Conservation (phyloP, 1,140 invertebrate species). For the Zaprionus ghesquierei region DNA sequence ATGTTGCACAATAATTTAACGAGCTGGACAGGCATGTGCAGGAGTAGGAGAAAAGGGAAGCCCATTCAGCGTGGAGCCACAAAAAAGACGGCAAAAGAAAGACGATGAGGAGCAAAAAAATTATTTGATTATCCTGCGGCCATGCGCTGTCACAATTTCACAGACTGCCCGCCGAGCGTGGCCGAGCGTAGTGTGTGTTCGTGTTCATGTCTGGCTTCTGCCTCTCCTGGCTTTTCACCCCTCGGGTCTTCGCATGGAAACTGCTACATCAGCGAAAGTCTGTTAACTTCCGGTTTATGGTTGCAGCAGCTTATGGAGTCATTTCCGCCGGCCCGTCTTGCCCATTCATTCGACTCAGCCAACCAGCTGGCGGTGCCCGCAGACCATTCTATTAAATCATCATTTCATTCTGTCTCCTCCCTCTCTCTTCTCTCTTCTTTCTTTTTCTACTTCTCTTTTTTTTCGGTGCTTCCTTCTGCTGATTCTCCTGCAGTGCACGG, state of each 20-base stretch:
- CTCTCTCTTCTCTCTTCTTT: neutral
- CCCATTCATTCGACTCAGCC: constrained; percentile 73
- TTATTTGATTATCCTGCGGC: constrained; percentile 81
- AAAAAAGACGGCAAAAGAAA: constrained; percentile 38
- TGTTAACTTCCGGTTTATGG: constrained; percentile 81
- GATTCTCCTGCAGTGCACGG: constrained; percentile 6
- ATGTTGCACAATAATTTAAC: constrained; percentile 77
- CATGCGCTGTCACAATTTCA: constrained; percentile 79
- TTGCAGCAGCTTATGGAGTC: constrained; percentile 80
- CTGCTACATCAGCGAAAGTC: constrained; percentile 80
- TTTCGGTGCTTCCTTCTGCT: neutral
- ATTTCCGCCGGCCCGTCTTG: constrained; percentile 61
- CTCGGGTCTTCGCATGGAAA: constrained; percentile 44
- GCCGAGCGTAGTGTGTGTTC: constrained; percentile 16
- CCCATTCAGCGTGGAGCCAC: constrained; percentile 19
- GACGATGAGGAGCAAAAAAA: constrained; percentile 54
- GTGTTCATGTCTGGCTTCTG: neutral
- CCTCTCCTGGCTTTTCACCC: neutral
- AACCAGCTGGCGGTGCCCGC: constrained; percentile 76
- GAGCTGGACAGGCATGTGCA: constrained; percentile 17
- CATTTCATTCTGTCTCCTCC: constrained; percentile 60
- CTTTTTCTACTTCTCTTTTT: no score
- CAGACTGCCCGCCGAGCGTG: constrained; percentile 75
- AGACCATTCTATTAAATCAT: constrained; percentile 81
- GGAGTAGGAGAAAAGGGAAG: neutral